phyloP scores from a whole-genome alignment of 1,140 invertebrate genomes.

The Babylonia areolata region DNA sequence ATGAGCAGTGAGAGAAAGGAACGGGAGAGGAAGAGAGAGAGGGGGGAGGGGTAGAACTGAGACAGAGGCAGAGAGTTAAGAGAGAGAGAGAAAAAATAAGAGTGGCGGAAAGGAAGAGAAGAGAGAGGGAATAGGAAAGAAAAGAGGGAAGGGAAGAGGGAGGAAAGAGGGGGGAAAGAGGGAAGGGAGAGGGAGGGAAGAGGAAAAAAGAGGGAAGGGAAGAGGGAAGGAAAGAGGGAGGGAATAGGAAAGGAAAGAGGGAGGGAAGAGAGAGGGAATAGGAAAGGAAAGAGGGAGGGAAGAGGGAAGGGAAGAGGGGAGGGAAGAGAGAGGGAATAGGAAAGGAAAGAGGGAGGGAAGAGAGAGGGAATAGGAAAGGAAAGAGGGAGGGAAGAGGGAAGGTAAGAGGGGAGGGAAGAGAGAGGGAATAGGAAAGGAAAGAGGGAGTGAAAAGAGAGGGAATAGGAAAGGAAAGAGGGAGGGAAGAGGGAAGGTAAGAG shows the following conservation, averaged over 20 bases:
- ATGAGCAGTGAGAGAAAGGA: too few species aligned
- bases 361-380: neutral
- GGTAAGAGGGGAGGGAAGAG: neutral
- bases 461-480: neutral
- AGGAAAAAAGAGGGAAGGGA: neutral
- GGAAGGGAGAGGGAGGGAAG: too few species aligned
- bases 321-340: neutral
- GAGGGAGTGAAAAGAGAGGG: neutral
- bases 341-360: neutral
- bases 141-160: neutral
- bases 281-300: neutral
- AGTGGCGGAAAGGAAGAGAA: neutral
- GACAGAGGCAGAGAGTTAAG: conserved; percentile 13
- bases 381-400: neutral
- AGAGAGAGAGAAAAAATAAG: neutral
- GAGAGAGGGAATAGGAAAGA: neutral
- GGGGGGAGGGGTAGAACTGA: too few species aligned
- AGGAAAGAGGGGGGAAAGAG: too few species aligned
- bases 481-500: neutral
- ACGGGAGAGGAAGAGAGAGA: too few species aligned
- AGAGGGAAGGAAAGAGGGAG: neutral
- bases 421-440: too few species aligned
- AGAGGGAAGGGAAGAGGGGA: neutral
- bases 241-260: too few species aligned
- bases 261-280: neutral